Base-by-base conservation (phyloP, 2,113 vertebrate species). In the Leptodactylus fuscus region DNA sequence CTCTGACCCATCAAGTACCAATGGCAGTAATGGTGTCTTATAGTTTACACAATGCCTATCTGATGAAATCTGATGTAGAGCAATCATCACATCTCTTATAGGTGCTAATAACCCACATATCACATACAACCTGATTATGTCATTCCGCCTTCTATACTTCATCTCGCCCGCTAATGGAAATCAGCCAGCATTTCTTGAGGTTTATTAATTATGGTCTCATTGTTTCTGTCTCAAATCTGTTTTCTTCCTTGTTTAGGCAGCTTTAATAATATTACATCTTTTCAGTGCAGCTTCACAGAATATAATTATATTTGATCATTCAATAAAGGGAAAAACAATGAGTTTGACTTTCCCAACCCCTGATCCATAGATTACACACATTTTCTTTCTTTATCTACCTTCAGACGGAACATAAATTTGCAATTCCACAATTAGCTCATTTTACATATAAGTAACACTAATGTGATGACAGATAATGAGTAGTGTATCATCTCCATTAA, bases 181-280 rank as follows among this genome's bases (percentile, higher is more conserved):
- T 76, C 29, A 13, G 18, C 51, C 27, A 22, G 55, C 22, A 15
- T 62, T 60, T 80, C 13, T 80, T 62, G 53, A 41, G 55, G 77
- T 62, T 80, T 80, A 60, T 80, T 78, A 80, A 80, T 49, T 80
- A 60, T 53, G 34, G n/a, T 80, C 22, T 62, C 60, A 80, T 80
- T 80, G 55, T 80, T 79, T 80, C 58, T 60, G 77, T 36, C 77
- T 44, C 18, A 34, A 55, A 77, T 77, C 77, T 11, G 6, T 20
- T 60, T 80, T 80, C n/a, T 79, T 12, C 27, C 51, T 79, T 18
- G 11, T 79, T 79, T 41, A 55, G 41, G 34, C 34, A 60, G 5
- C 62, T 44, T 44, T 24, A 44, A 62, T 44, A 80, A 62, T 38
- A 27, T 34, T 15, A 0, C 36, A 24, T 80, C 22, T 44, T 32